Base-by-base conservation (phyloP, 2,113 vertebrate genomes). In the Halichoeres trimaculatus region DNA sequence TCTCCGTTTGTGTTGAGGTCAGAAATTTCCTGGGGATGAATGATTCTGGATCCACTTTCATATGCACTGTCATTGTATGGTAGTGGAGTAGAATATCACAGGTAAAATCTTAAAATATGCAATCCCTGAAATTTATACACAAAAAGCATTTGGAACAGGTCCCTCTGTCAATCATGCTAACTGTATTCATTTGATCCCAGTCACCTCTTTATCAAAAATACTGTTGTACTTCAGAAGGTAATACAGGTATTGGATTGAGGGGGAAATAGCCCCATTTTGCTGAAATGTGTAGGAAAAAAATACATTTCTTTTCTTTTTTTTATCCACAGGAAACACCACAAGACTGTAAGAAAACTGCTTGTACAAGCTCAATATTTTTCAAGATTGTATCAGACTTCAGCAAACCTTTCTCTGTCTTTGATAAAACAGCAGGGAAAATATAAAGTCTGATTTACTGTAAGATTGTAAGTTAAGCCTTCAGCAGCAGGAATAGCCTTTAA, bases 401-500 rank as follows among this genome's bases (percentile, higher is more conserved):
- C 12, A 1, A 54, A 47, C 36, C 43, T 36, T 11, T 45, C 9
- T 26, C 16, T 52, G 24, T 17, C 38, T 34, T 53, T 19, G 19
- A 48, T 47, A 22, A 48, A 57, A 47, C 43, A 30, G 52, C 30
- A 47, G 23, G 40, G 38, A 30, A 12, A 54, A 55, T 13, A 36
- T 45, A 38, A 55, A 68, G 38, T 8, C 11, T 26, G 19, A 30
- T 61, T 13, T 54, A 53, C 22, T 38, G 40, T 47, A 16, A 40
- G 34, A 56, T 22, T 69, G 65, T 47, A 30, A 53, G 30, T 53
- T 30, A 55, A 70, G 14, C n/a, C 35, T 20, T 51, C 41, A 51
- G 6, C 54, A 38, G 54, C 30, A 23, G 40, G 19, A 73, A 41
- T 50, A 34, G 9, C 11, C 54, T 72, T 73, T 66, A 66, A 59